Evolutionary conservation across 2,888 invertebrate genomes (phyloP).

Genomic region (Tinea trinotella): DNA sequence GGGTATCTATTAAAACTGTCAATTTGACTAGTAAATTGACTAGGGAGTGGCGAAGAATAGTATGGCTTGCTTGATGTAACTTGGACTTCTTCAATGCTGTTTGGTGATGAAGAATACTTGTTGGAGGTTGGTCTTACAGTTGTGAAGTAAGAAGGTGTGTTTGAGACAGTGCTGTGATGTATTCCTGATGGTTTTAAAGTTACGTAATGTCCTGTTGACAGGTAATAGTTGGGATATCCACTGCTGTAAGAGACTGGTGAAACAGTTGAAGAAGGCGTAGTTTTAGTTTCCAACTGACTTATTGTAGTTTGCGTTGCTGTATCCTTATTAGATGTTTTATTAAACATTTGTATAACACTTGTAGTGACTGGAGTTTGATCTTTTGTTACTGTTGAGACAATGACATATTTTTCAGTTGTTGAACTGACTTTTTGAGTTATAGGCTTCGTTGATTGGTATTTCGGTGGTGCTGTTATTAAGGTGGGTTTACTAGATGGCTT

Average conservation of each 20-base stretch:
- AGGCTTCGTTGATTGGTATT: slow-evolving; percentile 2
- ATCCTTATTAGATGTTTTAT: slow-evolving; percentile 53
- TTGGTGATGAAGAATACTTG: slow-evolving; percentile 41
- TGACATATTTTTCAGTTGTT: slow-evolving; percentile 59
- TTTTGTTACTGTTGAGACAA: slow-evolving; percentile 71
- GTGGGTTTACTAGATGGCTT: slow-evolving; percentile 36
- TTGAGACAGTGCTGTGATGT: slow-evolving; percentile 27
- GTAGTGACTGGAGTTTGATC: slow-evolving; percentile 69
- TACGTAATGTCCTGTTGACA: slow-evolving; percentile 56
- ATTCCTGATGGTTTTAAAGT: slow-evolving; percentile 47
- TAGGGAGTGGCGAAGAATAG: slow-evolving; percentile 50
- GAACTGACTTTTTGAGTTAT: neutral
- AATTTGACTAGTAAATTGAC: slow-evolving; percentile 59
- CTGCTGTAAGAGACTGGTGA: slow-evolving; percentile 45
- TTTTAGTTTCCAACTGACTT: slow-evolving; percentile 46
- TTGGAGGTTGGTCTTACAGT: slow-evolving; percentile 36
- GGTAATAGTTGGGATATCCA: slow-evolving; percentile 40
- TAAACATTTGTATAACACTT: slow-evolving; percentile 77
- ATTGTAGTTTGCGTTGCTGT: slow-evolving; percentile 41
- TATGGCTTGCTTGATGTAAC: slow-evolving; percentile 36
- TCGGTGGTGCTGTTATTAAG: slow-evolving; percentile 24
- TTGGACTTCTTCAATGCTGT: slow-evolving; percentile 40
- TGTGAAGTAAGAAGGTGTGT: slow-evolving; percentile 24
- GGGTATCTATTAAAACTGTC: slow-evolving; percentile 61
- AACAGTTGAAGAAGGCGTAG: slow-evolving; percentile 36